Base-by-base conservation (phyloP, 1,140 invertebrate genomes). In the Halictus rubicundus region DNA sequence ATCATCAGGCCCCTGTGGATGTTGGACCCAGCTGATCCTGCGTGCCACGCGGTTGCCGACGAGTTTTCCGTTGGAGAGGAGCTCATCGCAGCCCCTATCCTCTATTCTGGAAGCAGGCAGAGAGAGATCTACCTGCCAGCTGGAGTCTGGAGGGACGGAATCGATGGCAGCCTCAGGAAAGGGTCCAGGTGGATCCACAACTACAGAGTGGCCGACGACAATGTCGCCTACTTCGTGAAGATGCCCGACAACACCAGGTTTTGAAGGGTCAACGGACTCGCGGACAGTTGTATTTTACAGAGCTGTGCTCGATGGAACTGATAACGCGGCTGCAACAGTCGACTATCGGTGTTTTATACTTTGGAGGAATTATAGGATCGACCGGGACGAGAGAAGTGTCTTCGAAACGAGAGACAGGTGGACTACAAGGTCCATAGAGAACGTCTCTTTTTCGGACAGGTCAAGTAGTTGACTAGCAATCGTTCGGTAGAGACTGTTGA, bases 61-160 rank as follows among this genome's bases (percentile, higher is more conserved):
- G 96, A 99, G 89, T 99, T 99, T 93, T 96, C 97, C 0, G 94
- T 99, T 0, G 98, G 98, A 0, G 96, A 98, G 83, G 96, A 98
- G 87, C 93, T 99, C 0, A 96, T 99, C 19, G 98, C 99, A 0
- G 98, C 98, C 0, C 98, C 98, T 0, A 95, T 99, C 52, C 89
- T 99, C 7, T 94, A 96, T 64, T 93, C 95, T 0, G 95, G 95
- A 3, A 94, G 92, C 52, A 89, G 93, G 59, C 92, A 94, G 82
- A 88, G 94, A 37, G 94, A 94, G 94, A 96, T 98, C 85, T 98
- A 98, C 89, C 91, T 98, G 8, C 97, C 98, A 0, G 95, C 96
- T 54, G 97, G 97, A 0, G 95, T 97, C 9, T 99, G 97, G 97
- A 96, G 96, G 85, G 97, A 98, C 87, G 97, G 97, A 19, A 97